These are phyloP conservation scores for Melospiza melodia DNA, from an alignment of 2,113 vertebrate species.

Conservation along the genomic window DNA sequence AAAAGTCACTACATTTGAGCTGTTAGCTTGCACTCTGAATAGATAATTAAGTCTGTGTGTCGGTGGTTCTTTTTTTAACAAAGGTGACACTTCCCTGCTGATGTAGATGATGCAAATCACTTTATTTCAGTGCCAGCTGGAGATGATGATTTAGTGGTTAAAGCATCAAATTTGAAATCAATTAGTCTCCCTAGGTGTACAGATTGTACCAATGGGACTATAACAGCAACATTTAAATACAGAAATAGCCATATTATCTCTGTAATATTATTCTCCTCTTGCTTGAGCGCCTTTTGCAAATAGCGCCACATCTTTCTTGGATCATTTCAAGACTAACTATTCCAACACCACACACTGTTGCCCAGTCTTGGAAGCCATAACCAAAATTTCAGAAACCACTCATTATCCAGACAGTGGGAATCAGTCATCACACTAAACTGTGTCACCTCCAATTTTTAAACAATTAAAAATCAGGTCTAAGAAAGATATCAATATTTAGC, in stretches of 20 bases:
- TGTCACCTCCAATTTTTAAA: not conserved
- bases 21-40: slow-evolving; percentile 35
- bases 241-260: not conserved
- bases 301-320: not conserved
- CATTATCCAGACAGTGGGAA: not conserved
- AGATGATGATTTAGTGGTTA: slow-evolving; percentile 39
- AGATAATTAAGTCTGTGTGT: slow-evolving; percentile 63
- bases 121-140: slow-evolving; percentile 44
- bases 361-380: not conserved
- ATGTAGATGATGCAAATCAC: slow-evolving; percentile 61
- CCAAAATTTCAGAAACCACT: not conserved
- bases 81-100: slow-evolving; percentile 57
- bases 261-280: not conserved
- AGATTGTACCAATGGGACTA: not conserved
- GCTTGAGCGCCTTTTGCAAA: not conserved
- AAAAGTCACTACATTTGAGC: slow-evolving; percentile 10
- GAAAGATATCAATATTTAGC: not conserved
- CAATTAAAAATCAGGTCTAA: not conserved
- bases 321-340: not conserved
- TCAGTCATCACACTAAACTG: not conserved
- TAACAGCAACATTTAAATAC: slow-evolving; percentile 23
- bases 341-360: not conserved
- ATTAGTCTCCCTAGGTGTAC: slow-evolving; percentile 4
- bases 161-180: slow-evolving; percentile 34
- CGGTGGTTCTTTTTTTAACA: slow-evolving; percentile 64